Base-by-base conservation (phyloP, 2,113 vertebrate genomes). In the Actenoides lindsayi region DNA sequence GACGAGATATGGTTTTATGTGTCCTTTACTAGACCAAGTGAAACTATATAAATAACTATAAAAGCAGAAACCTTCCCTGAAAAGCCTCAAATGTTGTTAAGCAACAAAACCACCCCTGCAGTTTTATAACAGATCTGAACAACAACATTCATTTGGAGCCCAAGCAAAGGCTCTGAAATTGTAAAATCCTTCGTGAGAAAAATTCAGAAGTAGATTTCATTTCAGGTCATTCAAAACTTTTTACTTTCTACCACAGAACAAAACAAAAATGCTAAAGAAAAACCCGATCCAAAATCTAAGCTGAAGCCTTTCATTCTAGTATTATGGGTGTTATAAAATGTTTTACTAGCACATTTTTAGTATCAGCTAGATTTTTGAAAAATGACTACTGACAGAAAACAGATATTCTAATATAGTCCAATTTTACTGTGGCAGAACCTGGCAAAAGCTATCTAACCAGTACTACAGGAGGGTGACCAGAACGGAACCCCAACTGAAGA, bases 21-120 rank as follows among this genome's bases (percentile, higher is more conserved):
- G 74, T 79, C 74, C 94, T 97, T 96, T 94, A 94, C 82, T 93
- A 94, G 89, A 84, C 77, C 69, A 96, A 95, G 57, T 56, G 62
- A 94, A 96, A 76, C 95, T 57, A 87, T 57, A 93, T 91, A 96
- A 94, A 41, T 85, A 94, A 71, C 83, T 65, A 84, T 79, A 94
- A 94, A 89, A 93, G 39, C 76, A 93, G 76, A 94, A 92, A 87
- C 53, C n/a, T 81, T 81, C 53, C 60, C 69, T 81, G 63, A 87
- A 93, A 95, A 87, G 60, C 42, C 57, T 68, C 6, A 1, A 82
- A 79, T 50, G 48, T 42, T 82, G 62, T 92, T 92, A 83, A 84
- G 70, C 74, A 91, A 57, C 77, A 95, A 92, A 91, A 68, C 46
- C 81, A 82, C 35, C 65, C 51, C 69, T 73, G 77, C 48, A 82